Evolutionary conservation across 2,113 vertebrate genomes (phyloP), one percentile per base, ranked within the genome.

Genomic region (Nannobrachium achirus): DNA sequence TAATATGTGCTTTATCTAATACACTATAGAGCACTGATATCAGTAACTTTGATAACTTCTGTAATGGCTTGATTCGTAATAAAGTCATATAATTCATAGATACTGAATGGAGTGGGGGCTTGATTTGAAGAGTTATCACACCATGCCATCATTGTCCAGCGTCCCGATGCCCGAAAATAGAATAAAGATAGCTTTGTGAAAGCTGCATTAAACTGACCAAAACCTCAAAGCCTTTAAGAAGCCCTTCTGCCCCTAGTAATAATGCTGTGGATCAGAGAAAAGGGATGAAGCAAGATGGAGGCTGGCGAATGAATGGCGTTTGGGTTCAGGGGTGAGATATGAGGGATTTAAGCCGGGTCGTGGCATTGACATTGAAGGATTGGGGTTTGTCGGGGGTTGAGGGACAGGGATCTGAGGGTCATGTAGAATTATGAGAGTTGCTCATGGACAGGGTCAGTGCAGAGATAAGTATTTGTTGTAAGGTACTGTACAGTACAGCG

Each of bases 371-470:
- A 55, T 13, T 20, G 13, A 55, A 33, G 9, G 20, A 55, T 33
- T 16, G 10, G 6, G 48, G 15, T 8, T 14, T 50, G 48, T 4
- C 48, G 14, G 48, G 10, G 20, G 19, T 11, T 20, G 52, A 14
- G 48, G 48, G 10, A 10, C 14, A 41, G 49, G 1, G 9, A 51
- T 78, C 63, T 49, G 33, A 41, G 56, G n/a, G 16, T 79, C 56
- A 50, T 39, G 42, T 50, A 14, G 56, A 20, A 39, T 44, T 44
- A 44, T 11, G 14, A 59, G n/a, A 59, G n/a, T 1, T 50, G 1
- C 19, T 11, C 44, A 14, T 6, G 11, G 71, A 74, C 39, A 44
- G 40, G 57, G 56, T 66, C 48, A 13, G 11, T 13, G 16, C 2
- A 8, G 58, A 75, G 58, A 70, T 25, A 55, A 67, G 49, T 13